Conservation (phyloP, 2,113 vertebrate species). For the Argyrosomus japonicus region DNA sequence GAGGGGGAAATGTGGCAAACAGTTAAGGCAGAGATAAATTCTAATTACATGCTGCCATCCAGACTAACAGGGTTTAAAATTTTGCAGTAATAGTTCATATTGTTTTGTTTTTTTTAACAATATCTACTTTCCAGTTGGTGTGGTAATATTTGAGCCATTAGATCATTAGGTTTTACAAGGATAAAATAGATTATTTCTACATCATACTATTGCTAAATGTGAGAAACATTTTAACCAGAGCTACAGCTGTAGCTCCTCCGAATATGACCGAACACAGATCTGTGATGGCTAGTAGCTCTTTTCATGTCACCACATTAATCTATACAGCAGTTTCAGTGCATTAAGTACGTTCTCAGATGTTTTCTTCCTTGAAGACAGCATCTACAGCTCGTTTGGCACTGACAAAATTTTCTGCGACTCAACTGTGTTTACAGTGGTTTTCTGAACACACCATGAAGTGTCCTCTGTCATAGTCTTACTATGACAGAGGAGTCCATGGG, state of each 20-base stretch:
- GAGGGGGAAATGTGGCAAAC: neutral
- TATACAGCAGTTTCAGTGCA: neutral
- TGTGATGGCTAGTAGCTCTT: neutral
- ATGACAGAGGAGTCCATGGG: neutral
- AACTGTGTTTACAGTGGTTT: neutral
- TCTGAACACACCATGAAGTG: neutral
- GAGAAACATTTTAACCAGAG: neutral
- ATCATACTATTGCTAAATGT: neutral
- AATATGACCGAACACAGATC: neutral
- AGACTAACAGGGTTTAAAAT: neutral
- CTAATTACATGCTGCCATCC: neutral
- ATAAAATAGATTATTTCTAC: neutral
- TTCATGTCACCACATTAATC: neutral
- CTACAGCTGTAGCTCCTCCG: neutral
- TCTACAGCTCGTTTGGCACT: neutral
- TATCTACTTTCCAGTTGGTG: neutral
- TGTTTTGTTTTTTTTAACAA: neutral
- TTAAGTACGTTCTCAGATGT: neutral
- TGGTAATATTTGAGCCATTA: neutral
- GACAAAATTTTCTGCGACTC: neutral
- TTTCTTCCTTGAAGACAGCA: neutral
- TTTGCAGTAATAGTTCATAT: neutral
- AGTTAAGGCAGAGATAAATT: neutral
- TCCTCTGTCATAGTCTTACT: neutral
- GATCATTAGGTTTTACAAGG: neutral